Evolutionary conservation across 2,888 invertebrate species (phyloP).

Genomic region (Pollenia angustigena): DNA sequence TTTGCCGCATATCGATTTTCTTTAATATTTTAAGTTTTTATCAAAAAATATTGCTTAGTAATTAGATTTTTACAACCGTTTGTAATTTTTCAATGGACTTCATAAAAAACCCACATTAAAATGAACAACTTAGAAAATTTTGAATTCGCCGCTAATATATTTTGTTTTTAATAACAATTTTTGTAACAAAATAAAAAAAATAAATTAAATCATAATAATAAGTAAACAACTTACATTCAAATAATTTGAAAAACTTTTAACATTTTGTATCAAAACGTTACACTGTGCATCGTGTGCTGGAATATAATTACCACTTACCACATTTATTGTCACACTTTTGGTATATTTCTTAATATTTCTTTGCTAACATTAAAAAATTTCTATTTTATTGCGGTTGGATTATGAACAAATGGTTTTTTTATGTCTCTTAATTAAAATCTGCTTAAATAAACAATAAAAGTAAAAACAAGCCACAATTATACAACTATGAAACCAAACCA

Average conservation of each 20-base stretch:
- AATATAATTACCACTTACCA: background rate
- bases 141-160: no score
- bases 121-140: no score
- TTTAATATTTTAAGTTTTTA: no score
- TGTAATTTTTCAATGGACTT: no score
- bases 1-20: no score
- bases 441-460: background rate
- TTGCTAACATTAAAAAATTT: conserved; percentile 11
- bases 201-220: background rate
- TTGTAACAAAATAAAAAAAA: background rate
- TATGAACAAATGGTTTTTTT: background rate
- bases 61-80: no score
- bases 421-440: conserved; percentile 15
- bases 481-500: background rate
- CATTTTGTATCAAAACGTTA: background rate
- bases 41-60: no score
- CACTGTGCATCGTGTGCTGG: background rate
- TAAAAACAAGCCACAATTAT: conserved; percentile 2
- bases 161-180: no score
- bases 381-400: conserved; percentile 37
- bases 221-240: no score
- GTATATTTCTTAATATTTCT: conserved; percentile 36
- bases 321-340: conserved; percentile 22
- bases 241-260: no score
- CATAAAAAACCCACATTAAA: no score